phyloP scores from a whole-genome alignment of 2,888 invertebrate species.

The Trissoscelio sp. region DNA sequence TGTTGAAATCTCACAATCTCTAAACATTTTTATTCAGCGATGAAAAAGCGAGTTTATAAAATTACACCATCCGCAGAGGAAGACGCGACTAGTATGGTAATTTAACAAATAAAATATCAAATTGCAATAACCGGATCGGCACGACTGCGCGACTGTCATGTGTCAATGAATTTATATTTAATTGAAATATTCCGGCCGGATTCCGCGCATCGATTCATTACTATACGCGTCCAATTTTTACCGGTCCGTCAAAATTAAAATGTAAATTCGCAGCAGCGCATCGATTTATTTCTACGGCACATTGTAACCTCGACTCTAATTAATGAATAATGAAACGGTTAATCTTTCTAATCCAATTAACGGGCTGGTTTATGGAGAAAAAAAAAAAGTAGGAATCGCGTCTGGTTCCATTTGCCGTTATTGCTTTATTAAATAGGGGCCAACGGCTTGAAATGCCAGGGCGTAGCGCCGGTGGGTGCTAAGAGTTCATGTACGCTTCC shows the following conservation, averaged over 20 bases:
- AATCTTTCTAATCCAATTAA: constrained; percentile 64
- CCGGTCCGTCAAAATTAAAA: constrained; percentile 7
- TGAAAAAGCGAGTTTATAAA: constrained; percentile 36
- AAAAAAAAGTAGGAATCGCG: constrained; percentile 20
- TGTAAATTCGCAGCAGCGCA: constrained; percentile 25
- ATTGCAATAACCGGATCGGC: constrained; percentile 58
- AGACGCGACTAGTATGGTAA: constrained; percentile 56
- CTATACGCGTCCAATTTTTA: neutral
- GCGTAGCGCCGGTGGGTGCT: constrained; percentile 66
- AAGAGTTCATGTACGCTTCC: constrained; percentile 69
- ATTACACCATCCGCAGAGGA: constrained; percentile 29
- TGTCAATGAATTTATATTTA: constrained; percentile 55
- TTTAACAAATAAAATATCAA: constrained; percentile 55
- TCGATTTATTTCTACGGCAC: constrained; percentile 11
- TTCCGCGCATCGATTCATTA: constrained; percentile 12
- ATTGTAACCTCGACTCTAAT: constrained; percentile 35
- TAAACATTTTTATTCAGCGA: constrained; percentile 22
- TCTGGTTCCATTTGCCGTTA: constrained; percentile 55
- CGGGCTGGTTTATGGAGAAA: constrained; percentile 30
- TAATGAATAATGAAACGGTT: constrained; percentile 55
- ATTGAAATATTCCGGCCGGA: constrained; percentile 46
- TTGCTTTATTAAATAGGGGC: constrained; percentile 63
- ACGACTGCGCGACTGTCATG: constrained; percentile 36
- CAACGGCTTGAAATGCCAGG: constrained; percentile 61
- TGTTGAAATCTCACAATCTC: constrained; percentile 6